phyloP scores from a whole-genome alignment of 2,888 invertebrate genomes.

The Epinotia ramella region DNA sequence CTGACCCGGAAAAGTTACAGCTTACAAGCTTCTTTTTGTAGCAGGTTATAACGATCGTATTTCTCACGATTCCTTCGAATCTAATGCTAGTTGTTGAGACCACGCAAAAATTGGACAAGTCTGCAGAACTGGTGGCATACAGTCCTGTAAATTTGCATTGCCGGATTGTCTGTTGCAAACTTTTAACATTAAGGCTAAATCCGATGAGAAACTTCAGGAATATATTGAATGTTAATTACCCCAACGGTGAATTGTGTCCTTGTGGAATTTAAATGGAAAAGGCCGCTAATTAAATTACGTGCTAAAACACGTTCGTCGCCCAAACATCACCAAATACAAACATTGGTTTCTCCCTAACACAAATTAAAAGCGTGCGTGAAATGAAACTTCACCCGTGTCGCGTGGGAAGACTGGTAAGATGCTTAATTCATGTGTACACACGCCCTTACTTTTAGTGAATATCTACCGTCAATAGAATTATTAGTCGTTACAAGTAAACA shows the following conservation, averaged over 20 bases:
- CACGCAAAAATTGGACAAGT: slow-evolving; percentile 27
- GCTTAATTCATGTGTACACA: slow-evolving; percentile 5
- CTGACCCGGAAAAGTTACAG: slow-evolving; percentile 57
- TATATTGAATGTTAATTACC: slow-evolving; percentile 59
- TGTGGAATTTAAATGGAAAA: slow-evolving; percentile 7
- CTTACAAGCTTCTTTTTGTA: slow-evolving; percentile 24
- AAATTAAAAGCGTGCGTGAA: slow-evolving; percentile 41
- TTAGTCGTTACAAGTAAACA: slow-evolving; percentile 26
- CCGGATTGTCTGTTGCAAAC: slow-evolving; percentile 64
- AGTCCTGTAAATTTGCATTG: slow-evolving; percentile 69
- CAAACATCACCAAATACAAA: slow-evolving; percentile 36
- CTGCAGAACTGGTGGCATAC: slow-evolving; percentile 49
- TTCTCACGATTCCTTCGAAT: background rate
- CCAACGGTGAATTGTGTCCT: slow-evolving; percentile 33
- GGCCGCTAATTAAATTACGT: slow-evolving; percentile 25
- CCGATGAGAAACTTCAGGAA: slow-evolving; percentile 59
- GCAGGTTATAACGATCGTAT: background rate
- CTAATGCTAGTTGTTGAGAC: background rate
- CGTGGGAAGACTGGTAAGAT: slow-evolving; percentile 33
- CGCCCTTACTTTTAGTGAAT: slow-evolving; percentile 6
- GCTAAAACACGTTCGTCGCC: slow-evolving; percentile 29
- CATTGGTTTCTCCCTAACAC: slow-evolving; percentile 26
- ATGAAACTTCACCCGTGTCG: slow-evolving; percentile 36
- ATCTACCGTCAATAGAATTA: slow-evolving; percentile 15
- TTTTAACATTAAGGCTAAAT: slow-evolving; percentile 71